Evolutionary conservation across 2,113 vertebrate species (phyloP), one percentile per base, ranked within the genome.

Genomic region (Hippocampus comes): DNA sequence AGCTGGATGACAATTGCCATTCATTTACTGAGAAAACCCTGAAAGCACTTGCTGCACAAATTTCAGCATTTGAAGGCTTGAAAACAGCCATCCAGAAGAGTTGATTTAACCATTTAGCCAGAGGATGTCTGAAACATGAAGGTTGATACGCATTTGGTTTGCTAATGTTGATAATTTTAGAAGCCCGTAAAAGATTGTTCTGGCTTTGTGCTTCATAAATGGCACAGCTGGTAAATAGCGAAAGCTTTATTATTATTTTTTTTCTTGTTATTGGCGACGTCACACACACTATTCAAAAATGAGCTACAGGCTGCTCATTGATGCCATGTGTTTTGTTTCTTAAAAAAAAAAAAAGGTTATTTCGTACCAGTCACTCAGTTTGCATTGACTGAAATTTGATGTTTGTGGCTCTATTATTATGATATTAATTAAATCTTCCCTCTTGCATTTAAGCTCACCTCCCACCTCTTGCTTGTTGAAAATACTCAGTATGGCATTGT

Each of bases 11-110:
- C 88, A 88, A 90, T 83, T 66, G 56, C 82, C 85, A 82, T 89
- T 91, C 90, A 91, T 92, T 92, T 92, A 86, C 87, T 63, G 80
- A 79, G 88, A 67, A 90, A 91, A 92, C 57, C 83, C 87, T 93
- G 92, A 92, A 93, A 94, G 92, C 92, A 93, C 90, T 92, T 91
- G 91, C 89, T 77, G 83, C 84, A 90, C 88, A 92, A 92, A 93
- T 93, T 18, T 92, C 92, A 89, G 84, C 90, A 89, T 91, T 91
- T 91, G 91, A 90, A 91, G 89, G 89, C 88, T 90, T 84, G 84
- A 84, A 90, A 92, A 92, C 91, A 5, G 86, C 91, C 90, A 91
- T 92, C 91, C 91, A 78, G 81, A 90, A 84, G 84, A 93, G 91
- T 92, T 92, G 91, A 93, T 93, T 92, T 90, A 91, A 84, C 87